A percentile compares a stretch with the other conserved stretches of the same genome.
Conservation (phyloP, 1,140 invertebrate genomes). For the Micrasema minimum region DNA sequence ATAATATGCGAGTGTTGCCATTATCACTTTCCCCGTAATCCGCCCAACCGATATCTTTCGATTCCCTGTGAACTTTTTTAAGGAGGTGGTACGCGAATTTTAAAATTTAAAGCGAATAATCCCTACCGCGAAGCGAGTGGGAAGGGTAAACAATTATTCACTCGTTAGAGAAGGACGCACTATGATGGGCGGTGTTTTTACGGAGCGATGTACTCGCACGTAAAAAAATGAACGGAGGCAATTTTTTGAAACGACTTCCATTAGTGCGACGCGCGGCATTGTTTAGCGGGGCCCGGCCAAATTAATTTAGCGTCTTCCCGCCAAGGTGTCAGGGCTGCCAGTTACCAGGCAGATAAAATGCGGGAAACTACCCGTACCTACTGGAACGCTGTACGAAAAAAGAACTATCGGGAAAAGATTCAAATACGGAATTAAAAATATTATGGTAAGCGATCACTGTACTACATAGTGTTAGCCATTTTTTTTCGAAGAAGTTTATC, state of each 20-base stretch:
- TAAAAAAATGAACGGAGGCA: conserved; percentile 55
- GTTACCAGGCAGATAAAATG: neutral
- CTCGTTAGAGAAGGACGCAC: conserved; percentile 37
- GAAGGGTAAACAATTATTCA: conserved; percentile 28
- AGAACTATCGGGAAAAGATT: too few species aligned
- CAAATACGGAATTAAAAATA: too few species aligned
- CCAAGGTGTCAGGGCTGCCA: conserved; percentile 42
- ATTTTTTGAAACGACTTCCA: conserved; percentile 55
- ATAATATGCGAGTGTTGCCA: neutral
- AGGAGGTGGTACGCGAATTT: conserved; percentile 51
- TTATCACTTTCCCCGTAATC: conserved; percentile 24
- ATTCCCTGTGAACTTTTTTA: conserved; percentile 24
- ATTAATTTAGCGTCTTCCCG: conserved; percentile 53
- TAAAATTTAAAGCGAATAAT: conserved; percentile 54
- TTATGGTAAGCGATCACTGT: too few species aligned
- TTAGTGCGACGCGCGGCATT: conserved; percentile 55
- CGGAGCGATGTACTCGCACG: conserved; percentile 52
- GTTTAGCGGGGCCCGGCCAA: conserved; percentile 54
- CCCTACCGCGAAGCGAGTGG: conserved; percentile 48
- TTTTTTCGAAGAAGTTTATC: too few species aligned
- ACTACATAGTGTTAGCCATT: too few species aligned
- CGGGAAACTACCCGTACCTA: too few species aligned
- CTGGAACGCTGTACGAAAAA: too few species aligned
- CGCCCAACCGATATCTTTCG: conserved; percentile 4
- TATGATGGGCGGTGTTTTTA: conserved; percentile 48